Percentiles rank a stretch among this genome's conserved stretches.
Evolutionary conservation across 2,113 vertebrate species (phyloP).

Genomic region (Setophaga coronata): DNA sequence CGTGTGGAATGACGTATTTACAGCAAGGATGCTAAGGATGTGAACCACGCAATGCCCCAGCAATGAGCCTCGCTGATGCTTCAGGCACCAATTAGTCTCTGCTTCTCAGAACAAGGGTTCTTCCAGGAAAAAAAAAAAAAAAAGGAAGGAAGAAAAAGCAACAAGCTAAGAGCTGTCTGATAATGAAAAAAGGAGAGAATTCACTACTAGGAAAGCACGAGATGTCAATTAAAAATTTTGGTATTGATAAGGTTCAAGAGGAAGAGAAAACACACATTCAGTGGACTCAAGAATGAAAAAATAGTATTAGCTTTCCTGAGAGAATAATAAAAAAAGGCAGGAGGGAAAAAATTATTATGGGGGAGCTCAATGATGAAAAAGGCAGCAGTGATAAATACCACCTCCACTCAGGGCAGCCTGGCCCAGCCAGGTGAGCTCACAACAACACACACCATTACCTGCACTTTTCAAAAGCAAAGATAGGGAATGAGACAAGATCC

Average conservation of each 20-base stretch:
- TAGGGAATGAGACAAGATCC: not conserved
- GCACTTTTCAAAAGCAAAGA: not conserved
- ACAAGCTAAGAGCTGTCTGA: not conserved
- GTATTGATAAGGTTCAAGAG: not conserved
- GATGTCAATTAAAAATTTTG: not conserved
- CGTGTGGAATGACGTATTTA: not conserved
- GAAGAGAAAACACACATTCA: not conserved
- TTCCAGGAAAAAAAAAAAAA: not conserved
- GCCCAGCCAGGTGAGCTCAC: not conserved
- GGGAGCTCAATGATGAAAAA: not conserved
- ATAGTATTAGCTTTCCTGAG: not conserved
- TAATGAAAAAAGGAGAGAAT: not conserved
- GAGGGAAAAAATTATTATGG: too few species aligned
- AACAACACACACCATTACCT: not conserved
- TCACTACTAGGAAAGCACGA: not conserved
- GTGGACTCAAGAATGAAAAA: not conserved
- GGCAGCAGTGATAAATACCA: not conserved
- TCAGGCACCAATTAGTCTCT: not conserved
- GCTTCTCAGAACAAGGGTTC: not conserved
- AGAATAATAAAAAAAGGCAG: not conserved
- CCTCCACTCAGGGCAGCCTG: not conserved
- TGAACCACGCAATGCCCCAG: not conserved
- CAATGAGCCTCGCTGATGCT: not conserved
- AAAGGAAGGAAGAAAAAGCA: not conserved
- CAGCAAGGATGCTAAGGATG: constrained; percentile 10